phyloP scores from a whole-genome alignment of 2,888 invertebrate genomes.

The Trichopria drosophilae region DNA sequence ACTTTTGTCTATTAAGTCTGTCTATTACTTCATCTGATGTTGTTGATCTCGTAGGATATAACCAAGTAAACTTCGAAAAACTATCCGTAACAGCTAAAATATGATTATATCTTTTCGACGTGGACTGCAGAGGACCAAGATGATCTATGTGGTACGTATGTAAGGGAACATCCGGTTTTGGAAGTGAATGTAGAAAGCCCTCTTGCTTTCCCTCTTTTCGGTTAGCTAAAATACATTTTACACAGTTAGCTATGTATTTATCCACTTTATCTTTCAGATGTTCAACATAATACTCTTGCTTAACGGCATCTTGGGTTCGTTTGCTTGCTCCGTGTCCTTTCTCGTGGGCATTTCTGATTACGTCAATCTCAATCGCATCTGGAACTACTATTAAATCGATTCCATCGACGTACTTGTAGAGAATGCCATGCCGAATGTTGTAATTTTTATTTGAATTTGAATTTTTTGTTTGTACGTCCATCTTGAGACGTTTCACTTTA shows the following conservation, averaged over 20 bases:
- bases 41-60: conserved; percentile 11
- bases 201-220: neutral
- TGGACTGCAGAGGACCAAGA: conserved; percentile 10
- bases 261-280: conserved; percentile 6
- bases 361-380: neutral
- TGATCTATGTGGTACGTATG: conserved; percentile 3
- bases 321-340: conserved; percentile 5
- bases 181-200: too few species aligned
- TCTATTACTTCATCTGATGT: conserved; percentile 17
- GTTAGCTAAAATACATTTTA: conserved; percentile 3
- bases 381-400: conserved; percentile 8
- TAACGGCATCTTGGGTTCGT: conserved; percentile 2
- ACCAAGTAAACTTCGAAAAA: conserved; percentile 12
- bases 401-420: too few species aligned
- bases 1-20: conserved; percentile 18
- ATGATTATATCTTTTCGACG: conserved; percentile 6
- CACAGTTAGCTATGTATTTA: conserved; percentile 2
- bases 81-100: conserved; percentile 8
- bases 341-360: conserved; percentile 8
- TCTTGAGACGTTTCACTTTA: conserved; percentile 3
- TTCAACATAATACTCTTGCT: conserved; percentile 12
- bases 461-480: neutral
- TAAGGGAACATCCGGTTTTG: too few species aligned
- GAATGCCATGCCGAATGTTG: too few species aligned
- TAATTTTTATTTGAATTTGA: too few species aligned